Conservation (phyloP, 2,888 invertebrate genomes). For the Nephrotoma guestfalica region DNA sequence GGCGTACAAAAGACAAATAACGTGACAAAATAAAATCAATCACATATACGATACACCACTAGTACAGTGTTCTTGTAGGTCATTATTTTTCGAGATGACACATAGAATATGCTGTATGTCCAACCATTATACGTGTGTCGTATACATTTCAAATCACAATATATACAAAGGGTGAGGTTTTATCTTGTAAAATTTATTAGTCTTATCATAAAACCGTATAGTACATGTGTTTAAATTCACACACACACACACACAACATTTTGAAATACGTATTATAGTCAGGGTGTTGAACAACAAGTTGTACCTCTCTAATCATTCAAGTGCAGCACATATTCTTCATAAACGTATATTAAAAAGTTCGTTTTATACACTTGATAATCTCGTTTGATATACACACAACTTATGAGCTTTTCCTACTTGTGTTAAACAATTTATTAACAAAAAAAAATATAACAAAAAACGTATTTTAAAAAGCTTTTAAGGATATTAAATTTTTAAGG, state of each 20-base stretch:
- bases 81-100: not conserved
- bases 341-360: too few species aligned
- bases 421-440: not conserved
- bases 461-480: not conserved
- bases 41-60: not conserved
- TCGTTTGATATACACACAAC: not conserved
- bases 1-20: not conserved
- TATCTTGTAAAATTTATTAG: not conserved
- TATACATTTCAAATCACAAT: not conserved
- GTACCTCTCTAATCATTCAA: not conserved
- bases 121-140: too few species aligned
- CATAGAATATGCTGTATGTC: not conserved
- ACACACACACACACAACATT: not conserved
- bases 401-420: not conserved
- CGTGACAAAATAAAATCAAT: not conserved
- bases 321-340: not conserved
- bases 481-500: not conserved
- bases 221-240: not conserved
- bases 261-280: not conserved
- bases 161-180: not conserved
- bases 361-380: not conserved
- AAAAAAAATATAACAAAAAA: not conserved
- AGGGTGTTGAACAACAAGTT: not conserved
- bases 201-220: not conserved
- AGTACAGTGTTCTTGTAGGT: not conserved